phyloP scores from a whole-genome alignment of 2,888 invertebrate genomes.

The Bugulina stolonifera region DNA sequence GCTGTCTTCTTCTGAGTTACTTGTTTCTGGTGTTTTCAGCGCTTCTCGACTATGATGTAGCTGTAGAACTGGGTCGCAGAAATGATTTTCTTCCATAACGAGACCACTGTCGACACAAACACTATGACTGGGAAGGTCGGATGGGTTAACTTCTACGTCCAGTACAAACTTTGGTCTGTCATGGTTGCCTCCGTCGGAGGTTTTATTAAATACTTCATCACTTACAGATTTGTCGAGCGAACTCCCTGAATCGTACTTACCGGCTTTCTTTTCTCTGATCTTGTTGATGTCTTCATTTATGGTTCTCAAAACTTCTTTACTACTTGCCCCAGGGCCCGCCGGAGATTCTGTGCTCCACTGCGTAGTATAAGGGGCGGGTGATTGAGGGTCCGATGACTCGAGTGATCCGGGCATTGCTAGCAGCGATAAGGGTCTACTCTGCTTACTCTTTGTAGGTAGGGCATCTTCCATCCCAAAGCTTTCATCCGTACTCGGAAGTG shows the following conservation, averaged over 20 bases:
- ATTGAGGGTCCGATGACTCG: neutral
- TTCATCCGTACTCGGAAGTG: slow-evolving; percentile 1
- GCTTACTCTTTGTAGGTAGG: no score
- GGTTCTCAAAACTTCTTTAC: slow-evolving; percentile 4
- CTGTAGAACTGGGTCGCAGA: neutral
- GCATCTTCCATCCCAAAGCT: neutral
- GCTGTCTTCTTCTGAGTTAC: neutral
- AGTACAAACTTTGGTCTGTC: neutral
- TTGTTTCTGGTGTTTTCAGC: neutral
- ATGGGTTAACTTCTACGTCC: neutral
- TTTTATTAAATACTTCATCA: neutral
- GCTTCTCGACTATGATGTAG: neutral
- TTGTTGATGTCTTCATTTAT: slow-evolving; percentile 16
- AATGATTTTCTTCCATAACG: neutral
- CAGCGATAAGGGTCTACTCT: neutral
- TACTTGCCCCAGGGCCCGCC: no score
- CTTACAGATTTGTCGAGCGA: neutral
- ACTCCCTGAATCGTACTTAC: neutral
- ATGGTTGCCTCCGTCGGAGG: neutral
- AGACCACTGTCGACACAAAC: slow-evolving; percentile 15
- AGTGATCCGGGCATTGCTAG: neutral
- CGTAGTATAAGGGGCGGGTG: neutral
- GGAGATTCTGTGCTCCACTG: neutral
- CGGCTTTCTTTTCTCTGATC: neutral
- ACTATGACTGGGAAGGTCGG: neutral